A percentile compares a stretch with the other conserved stretches of the same genome.
These are phyloP conservation scores for Cichladusa arquata DNA, from an alignment of 2,113 vertebrate species.

Conservation along the genomic window DNA sequence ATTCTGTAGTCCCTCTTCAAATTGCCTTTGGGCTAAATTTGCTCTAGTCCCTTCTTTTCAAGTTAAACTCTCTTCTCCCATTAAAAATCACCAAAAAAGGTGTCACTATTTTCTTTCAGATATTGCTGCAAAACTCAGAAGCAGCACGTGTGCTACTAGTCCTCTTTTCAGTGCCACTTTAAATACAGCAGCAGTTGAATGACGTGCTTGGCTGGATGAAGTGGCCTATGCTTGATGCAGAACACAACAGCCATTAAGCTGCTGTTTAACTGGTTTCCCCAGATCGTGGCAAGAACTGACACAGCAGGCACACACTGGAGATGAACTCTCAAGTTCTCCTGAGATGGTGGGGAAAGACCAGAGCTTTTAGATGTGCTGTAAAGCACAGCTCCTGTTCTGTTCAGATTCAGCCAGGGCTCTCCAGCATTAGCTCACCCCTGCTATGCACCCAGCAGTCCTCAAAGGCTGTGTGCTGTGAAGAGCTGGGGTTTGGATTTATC, in stretches of 20 bases:
- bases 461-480: neutral
- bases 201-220: neutral
- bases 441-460: neutral
- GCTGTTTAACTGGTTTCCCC: neutral
- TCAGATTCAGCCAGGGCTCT: neutral
- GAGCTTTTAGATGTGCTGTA: rapidly evolving
- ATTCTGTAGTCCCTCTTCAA: neutral
- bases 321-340: neutral
- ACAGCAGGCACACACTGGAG: neutral
- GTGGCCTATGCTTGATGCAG: neutral
- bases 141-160: neutral
- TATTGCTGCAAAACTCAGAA: neutral
- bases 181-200: neutral
- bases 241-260: rapidly evolving
- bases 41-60: neutral
- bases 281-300: neutral
- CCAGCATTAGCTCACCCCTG: neutral
- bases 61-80: neutral
- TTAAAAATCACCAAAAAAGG: neutral
- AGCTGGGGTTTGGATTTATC: neutral
- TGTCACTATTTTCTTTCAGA: neutral
- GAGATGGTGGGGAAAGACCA: neutral
- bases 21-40: neutral
- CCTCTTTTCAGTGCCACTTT: neutral
- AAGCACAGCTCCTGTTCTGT: neutral